Percentiles rank a stretch among this genome's conserved stretches.
Evolutionary conservation across 2,888 invertebrate genomes (phyloP).

Genomic region (Idaea dimidiata): DNA sequence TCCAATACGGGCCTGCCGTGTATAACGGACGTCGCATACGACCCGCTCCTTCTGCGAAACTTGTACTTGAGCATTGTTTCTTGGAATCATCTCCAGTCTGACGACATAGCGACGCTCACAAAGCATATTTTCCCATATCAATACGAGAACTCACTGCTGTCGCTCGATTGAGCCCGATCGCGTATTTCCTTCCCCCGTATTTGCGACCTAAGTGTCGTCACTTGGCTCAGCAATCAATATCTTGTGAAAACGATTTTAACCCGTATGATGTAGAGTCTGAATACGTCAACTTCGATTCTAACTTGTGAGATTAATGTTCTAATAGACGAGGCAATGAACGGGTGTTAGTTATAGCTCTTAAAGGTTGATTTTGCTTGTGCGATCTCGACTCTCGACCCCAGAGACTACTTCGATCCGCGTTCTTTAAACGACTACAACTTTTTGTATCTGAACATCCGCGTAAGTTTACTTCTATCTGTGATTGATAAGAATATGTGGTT

Average conservation of each 20-base stretch:
- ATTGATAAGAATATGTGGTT: conserved; percentile 67
- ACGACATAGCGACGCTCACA: conserved; percentile 60
- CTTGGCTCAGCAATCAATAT: conserved; percentile 27
- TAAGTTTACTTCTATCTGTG: conserved; percentile 60
- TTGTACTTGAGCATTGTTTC: conserved; percentile 70
- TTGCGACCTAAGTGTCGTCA: conserved; percentile 48
- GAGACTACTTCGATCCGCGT: conserved; percentile 68
- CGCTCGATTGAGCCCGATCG: conserved; percentile 48
- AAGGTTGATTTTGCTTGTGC: conserved; percentile 56
- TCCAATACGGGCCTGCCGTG: conserved; percentile 53
- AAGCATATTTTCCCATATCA: conserved; percentile 54
- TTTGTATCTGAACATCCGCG: conserved; percentile 69
- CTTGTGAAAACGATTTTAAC: conserved; percentile 59
- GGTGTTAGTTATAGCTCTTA: conserved; percentile 47
- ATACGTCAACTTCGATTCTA: conserved; percentile 42
- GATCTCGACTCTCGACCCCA: conserved; percentile 36
- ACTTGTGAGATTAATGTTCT: conserved; percentile 57
- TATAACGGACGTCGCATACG: conserved; percentile 60
- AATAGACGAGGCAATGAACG: conserved; percentile 51
- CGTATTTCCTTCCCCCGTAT: conserved; percentile 60
- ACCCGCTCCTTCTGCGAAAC: conserved; percentile 75
- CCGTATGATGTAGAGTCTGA: conserved; percentile 52
- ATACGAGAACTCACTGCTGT: conserved; percentile 53
- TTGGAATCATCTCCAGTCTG: conserved; percentile 63
- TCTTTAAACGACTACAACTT: conserved; percentile 72